Evolutionary conservation across 2,797 vertebrate species (phyloP), one percentile per base, ranked within the genome.

Genomic region (Phaenicophaeus curvirostris): DNA sequence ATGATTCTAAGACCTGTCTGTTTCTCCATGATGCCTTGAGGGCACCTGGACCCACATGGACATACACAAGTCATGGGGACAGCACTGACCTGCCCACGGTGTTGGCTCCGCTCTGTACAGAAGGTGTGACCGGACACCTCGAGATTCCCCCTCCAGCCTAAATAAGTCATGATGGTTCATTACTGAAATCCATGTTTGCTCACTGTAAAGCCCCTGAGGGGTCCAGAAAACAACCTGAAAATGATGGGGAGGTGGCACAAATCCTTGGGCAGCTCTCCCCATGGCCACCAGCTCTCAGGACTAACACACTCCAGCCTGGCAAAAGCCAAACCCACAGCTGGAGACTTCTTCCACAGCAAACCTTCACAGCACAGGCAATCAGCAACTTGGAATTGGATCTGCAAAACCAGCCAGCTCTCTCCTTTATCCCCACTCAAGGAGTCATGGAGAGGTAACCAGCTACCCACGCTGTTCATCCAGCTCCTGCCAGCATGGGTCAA

Each of bases 161-260:
- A 44, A 63, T 2, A 6, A 59, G 31, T 11, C 54, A 5, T 9
- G 14, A 10, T 57, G n/a, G 4, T 68, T 62, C 1, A 0, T 51
- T 33, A 55, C 73, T 33, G 18, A 74, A 66, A 46, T 33, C 61
- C 25, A 37, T 39, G 39, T 61, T 61, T 23, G 12, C 59, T 77
- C 66, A 6, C 42, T 55, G 18, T 30, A 14, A 65, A 76, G 15
- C 1, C 8, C 33, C 30, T 13, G 33, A 66, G 30, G 25, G 44
- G 69, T 28, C 14, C 4, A 1, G 37, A 58, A 68, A 69, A 50
- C 68, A 55, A 18, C 19, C 39, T 5, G 8, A 55, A 55, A 41
- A 28, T 13, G 11, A 58, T 46, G 46, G 18, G 37, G 76, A 54
- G 33, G n/a, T 54, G 39, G 46, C 66, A 58, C 37, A 69, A 80